These are phyloP conservation scores for Neotragus moschatus DNA, from an alignment of 2,113 vertebrate species.

Conservation along the genomic window DNA sequence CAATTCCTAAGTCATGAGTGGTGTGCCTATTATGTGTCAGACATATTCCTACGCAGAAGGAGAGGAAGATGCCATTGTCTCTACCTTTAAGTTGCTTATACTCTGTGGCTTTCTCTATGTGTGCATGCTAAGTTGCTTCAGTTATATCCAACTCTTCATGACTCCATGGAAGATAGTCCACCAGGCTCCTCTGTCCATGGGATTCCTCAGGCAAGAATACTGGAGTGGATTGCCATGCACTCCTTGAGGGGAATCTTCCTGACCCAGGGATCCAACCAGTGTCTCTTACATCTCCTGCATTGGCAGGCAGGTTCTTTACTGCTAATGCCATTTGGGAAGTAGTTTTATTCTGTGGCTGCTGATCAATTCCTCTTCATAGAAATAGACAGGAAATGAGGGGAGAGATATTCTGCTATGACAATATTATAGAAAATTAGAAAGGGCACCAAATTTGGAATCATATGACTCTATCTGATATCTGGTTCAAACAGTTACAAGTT, in stretches of 20 bases:
- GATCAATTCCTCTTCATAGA: neutral
- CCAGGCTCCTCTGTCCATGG: neutral
- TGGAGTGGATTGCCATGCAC: neutral
- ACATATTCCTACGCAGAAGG: neutral
- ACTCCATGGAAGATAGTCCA: neutral
- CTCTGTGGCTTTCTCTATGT: neutral
- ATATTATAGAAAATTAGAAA: neutral
- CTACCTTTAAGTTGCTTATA: neutral
- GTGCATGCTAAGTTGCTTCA: neutral
- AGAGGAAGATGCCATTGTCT: neutral
- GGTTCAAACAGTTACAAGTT: neutral
- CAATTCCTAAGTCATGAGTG: neutral
- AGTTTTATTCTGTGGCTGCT: neutral
- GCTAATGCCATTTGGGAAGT: neutral
- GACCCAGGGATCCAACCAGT: neutral
- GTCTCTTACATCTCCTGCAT: neutral
- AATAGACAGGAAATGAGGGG: too few species aligned
- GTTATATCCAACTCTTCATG: neutral
- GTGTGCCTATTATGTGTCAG: neutral
- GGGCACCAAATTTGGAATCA: neutral
- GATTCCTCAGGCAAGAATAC: neutral
- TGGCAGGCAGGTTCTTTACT: neutral
- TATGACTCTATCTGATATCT: neutral
- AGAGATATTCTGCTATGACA: neutral
- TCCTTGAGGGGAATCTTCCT: neutral